Evolutionary conservation across 2,888 invertebrate species (phyloP).

Genomic region (Aporophyla lueneburgensis): DNA sequence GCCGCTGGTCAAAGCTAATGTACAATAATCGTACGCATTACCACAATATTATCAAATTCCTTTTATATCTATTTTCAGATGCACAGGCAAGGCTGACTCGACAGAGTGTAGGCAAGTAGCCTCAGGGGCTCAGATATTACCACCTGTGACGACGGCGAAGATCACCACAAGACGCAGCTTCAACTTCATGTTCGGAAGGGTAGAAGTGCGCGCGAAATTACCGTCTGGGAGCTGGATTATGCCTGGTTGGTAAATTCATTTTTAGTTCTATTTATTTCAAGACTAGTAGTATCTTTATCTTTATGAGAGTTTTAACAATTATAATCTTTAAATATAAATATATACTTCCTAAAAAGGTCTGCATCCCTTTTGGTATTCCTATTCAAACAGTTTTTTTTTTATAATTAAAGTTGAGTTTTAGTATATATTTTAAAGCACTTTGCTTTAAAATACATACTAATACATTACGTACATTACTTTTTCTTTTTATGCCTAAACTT

Average conservation of each 20-base stretch:
- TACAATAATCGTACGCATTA: too few species aligned
- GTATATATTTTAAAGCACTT: not conserved
- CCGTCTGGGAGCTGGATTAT: slow-evolving; percentile 95
- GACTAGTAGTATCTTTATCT: not conserved
- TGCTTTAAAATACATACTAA: too few species aligned
- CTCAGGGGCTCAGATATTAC: slow-evolving; percentile 91
- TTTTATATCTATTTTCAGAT: slow-evolving; percentile 76
- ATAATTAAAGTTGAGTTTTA: not conserved
- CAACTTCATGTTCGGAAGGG: slow-evolving; percentile 93
- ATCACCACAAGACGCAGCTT: slow-evolving; percentile 92
- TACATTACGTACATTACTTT: too few species aligned
- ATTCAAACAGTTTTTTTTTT: too few species aligned
- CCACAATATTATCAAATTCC: too few species aligned
- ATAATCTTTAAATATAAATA: not conserved
- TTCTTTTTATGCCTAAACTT: not conserved
- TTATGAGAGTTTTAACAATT: not conserved
- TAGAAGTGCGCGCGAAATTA: slow-evolving; percentile 93
- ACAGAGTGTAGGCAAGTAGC: slow-evolving; percentile 87
- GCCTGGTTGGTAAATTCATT: slow-evolving; percentile 90
- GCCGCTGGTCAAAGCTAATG: too few species aligned
- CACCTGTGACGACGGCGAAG: slow-evolving; percentile 93
- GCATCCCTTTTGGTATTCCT: not conserved
- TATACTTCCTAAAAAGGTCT: not conserved
- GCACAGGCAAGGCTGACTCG: slow-evolving; percentile 85
- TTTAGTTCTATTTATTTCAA: not conserved